Evolutionary conservation across 2,113 vertebrate species (phyloP), one percentile per base, ranked within the genome.

Genomic region (Malurus melanocephalus): DNA sequence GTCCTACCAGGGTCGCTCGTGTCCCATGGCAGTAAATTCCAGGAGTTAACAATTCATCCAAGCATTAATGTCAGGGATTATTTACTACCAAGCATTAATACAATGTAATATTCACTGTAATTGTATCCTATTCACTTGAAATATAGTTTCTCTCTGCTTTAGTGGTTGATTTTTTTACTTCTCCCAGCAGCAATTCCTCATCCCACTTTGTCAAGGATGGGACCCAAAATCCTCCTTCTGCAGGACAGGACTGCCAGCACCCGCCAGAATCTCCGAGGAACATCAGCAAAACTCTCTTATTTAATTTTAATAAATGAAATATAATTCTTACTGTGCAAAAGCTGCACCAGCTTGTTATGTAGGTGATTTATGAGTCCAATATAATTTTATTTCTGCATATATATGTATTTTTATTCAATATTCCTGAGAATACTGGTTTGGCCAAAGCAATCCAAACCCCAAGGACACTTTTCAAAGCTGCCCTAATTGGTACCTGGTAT

Each of bases 131-230:
- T 46, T 49, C 28, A 49, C 74, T 75, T 68, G 49, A 60, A 72
- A 72, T 30, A 30, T 40, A 27, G 23, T 85, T 94, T 79, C n/a
- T 55, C 0, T 62, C 53, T n/a, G 35, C n/a, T 60, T 59, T 23
- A 71, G 32, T 1, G 1, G 10, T 18, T 56, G 35, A 27, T 35
- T 72, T 91, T 82, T 48, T 45, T 2, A 35, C n/a, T 35, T 79
- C 45, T 89, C 40, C 45, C 32, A 51, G 51, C 38, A 76, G 51
- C 3, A 3, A 12, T 45, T 62, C 66, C 49, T 30, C 4, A 3
- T 69, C 35, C 49, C 19, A 1, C 20, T n/a, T 40, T 48, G 23
- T 64, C 1, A 0, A 22, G 51, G 14, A 9, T 5, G 11, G 42
- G 45, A 62, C 5, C 24, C 7, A 0, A 61, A 64, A 3, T 6